phyloP scores from a whole-genome alignment of 2,888 invertebrate genomes.

The Chymomyza procnemis region DNA sequence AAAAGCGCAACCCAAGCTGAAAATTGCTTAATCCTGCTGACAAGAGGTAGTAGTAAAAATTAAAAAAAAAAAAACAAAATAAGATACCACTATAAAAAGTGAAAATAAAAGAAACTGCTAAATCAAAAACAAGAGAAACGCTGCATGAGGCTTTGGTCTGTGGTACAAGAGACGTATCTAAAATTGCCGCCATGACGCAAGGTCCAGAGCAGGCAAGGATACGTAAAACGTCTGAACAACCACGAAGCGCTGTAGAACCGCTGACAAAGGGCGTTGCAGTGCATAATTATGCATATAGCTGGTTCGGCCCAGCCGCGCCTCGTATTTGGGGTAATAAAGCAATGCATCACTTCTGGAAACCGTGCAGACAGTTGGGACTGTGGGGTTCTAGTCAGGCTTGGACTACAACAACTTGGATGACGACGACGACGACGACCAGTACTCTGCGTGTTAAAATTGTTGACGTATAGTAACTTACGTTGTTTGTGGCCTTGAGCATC shows the following conservation, averaged over 20 bases:
- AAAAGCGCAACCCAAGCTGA: conserved; percentile 64
- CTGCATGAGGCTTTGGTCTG: conserved; percentile 12
- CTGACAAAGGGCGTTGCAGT: conserved; percentile 75
- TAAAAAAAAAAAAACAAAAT: background rate
- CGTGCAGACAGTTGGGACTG: conserved; percentile 5
- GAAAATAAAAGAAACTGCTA: conserved; percentile 9
- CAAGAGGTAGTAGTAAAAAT: conserved; percentile 57
- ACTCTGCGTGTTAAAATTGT: conserved; percentile 49
- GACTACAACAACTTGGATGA: background rate
- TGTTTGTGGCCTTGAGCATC: conserved; percentile 72
- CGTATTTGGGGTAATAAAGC: conserved; percentile 69
- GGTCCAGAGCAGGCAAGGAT: conserved; percentile 15
- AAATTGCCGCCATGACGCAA: conserved; percentile 17
- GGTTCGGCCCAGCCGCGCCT: conserved; percentile 17
- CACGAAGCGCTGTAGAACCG: conserved; percentile 23
- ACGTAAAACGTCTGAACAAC: conserved; percentile 30
- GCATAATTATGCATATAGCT: conserved; percentile 71
- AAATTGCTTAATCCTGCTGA: conserved; percentile 73
- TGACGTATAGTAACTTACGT: conserved; percentile 70
- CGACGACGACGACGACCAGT: background rate
- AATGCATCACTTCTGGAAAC: conserved; percentile 61
- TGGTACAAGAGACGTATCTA: conserved; percentile 7
- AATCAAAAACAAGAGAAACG: conserved; percentile 19
- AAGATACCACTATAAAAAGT: conserved; percentile 8
- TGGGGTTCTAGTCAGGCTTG: too few relatives aligned